Conservation (phyloP, 1,140 invertebrate species). For the Drosophila paulistorum region DNA sequence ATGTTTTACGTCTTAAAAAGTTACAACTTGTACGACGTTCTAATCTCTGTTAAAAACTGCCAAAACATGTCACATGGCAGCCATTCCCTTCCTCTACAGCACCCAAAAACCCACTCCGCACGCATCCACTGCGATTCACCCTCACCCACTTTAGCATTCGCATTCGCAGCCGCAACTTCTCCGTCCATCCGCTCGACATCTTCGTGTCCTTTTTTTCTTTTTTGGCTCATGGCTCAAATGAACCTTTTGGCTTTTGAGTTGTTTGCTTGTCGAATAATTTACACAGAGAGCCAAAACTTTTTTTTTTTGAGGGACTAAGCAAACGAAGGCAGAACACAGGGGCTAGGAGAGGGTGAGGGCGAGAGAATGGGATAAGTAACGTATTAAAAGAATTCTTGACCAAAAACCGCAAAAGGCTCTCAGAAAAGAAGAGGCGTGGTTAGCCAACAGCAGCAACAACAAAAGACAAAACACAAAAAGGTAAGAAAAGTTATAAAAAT, state of each 20-base stretch:
- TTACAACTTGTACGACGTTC: slow-evolving; percentile 76
- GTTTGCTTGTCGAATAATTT: slow-evolving; percentile 79
- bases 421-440: slow-evolving; percentile 16
- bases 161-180: not conserved
- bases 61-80: slow-evolving; percentile 75
- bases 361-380: slow-evolving; percentile 26
- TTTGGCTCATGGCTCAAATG: slow-evolving; percentile 24
- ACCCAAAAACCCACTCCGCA: too few relatives aligned
- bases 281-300: slow-evolving; percentile 64
- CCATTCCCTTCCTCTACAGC: not conserved
- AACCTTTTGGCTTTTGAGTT: slow-evolving; percentile 64
- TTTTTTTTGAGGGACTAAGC: slow-evolving; percentile 51
- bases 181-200: not conserved
- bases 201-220: not conserved
- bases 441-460: slow-evolving; percentile 2
- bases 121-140: not conserved
- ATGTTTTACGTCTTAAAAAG: slow-evolving; percentile 64
- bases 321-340: slow-evolving; percentile 35
- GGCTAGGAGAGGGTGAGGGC: not conserved
- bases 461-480: slow-evolving; percentile 42
- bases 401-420: slow-evolving; percentile 70
- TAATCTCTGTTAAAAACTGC: slow-evolving; percentile 76
- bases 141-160: not conserved
- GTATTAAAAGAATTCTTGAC: slow-evolving; percentile 51
- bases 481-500: slow-evolving; percentile 74